A percentile compares a stretch with the other conserved stretches of the same genome.
phyloP scores from a whole-genome alignment of 1,140 invertebrate species.

The Brachionus angularis region DNA sequence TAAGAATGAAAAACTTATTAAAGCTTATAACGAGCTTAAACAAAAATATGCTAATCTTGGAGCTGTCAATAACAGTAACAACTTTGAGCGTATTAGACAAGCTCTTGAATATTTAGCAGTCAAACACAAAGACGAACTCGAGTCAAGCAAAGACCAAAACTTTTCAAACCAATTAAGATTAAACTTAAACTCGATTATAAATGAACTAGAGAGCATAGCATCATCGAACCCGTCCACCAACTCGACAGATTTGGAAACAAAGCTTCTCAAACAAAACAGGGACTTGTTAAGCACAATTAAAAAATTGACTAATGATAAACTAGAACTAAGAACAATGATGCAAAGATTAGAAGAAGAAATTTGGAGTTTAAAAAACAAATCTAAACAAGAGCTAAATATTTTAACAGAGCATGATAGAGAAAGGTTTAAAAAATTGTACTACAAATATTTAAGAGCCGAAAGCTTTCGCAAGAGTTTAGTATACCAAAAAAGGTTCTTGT shows the following conservation, averaged over 20 bases:
- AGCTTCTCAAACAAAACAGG: slow-evolving; percentile 49
- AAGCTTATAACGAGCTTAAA: slow-evolving; percentile 14
- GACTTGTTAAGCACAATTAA: slow-evolving; percentile 49
- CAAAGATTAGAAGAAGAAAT: slow-evolving; percentile 49
- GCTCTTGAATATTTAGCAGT: slow-evolving; percentile 32
- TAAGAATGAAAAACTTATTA: slow-evolving; percentile 18
- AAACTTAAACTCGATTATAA: slow-evolving; percentile 23
- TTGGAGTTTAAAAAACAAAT: slow-evolving; percentile 46
- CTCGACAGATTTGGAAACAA: slow-evolving; percentile 4
- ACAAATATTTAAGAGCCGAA: slow-evolving; percentile 69
- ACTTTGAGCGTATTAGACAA: slow-evolving; percentile 24
- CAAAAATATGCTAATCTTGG: background rate
- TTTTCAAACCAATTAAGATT: background rate
- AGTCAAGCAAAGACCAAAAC: background rate
- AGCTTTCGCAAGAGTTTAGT: slow-evolving; percentile 75
- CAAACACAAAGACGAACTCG: slow-evolving; percentile 27
- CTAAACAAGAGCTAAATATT: background rate
- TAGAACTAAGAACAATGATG: slow-evolving; percentile 49
- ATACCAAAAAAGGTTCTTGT: slow-evolving; percentile 77
- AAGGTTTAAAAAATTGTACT: slow-evolving; percentile 69
- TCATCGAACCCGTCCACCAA: background rate
- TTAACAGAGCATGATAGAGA: slow-evolving; percentile 45
- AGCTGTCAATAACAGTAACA: background rate
- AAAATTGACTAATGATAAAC: slow-evolving; percentile 50
- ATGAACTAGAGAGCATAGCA: slow-evolving; percentile 16